These are phyloP conservation scores for Botia almorhae DNA, from an alignment of 2,797 vertebrate genomes.

Conservation along the genomic window DNA sequence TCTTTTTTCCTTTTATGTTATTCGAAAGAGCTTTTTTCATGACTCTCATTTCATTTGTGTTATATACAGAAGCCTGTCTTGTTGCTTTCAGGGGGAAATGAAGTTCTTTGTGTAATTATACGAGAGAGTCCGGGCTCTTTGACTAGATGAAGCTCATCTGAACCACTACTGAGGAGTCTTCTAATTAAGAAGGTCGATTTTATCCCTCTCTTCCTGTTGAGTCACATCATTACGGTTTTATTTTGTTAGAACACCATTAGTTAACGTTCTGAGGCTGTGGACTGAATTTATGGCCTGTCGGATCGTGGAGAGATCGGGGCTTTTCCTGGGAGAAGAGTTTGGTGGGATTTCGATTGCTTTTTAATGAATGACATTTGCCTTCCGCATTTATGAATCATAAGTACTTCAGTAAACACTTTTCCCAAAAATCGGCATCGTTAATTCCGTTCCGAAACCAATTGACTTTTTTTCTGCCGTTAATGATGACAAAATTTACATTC, in stretches of 20 bases:
- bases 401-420: neutral
- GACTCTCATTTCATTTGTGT: slow-evolving; percentile 26
- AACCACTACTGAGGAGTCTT: slow-evolving; percentile 56
- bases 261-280: slow-evolving; percentile 45
- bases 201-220: slow-evolving; percentile 51
- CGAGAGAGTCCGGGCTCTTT: slow-evolving; percentile 45
- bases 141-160: slow-evolving; percentile 58
- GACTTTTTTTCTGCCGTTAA: neutral
- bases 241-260: slow-evolving; percentile 61
- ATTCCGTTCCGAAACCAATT: neutral
- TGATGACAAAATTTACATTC: neutral
- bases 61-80: neutral
- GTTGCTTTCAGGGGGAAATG: slow-evolving; percentile 59
- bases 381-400: slow-evolving; percentile 35
- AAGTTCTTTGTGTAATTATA: slow-evolving; percentile 63
- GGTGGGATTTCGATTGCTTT: slow-evolving; percentile 58
- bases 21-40: too few relatives aligned
- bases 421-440: slow-evolving; percentile 32
- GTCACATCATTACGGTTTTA: slow-evolving; percentile 52
- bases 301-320: slow-evolving; percentile 24
- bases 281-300: slow-evolving; percentile 54
- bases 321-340: slow-evolving; percentile 47
- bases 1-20: neutral
- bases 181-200: slow-evolving; percentile 53
- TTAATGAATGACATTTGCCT: slow-evolving; percentile 64